Conservation (phyloP, 2,797 vertebrate genomes). For the Oreochromis mossambicus region DNA sequence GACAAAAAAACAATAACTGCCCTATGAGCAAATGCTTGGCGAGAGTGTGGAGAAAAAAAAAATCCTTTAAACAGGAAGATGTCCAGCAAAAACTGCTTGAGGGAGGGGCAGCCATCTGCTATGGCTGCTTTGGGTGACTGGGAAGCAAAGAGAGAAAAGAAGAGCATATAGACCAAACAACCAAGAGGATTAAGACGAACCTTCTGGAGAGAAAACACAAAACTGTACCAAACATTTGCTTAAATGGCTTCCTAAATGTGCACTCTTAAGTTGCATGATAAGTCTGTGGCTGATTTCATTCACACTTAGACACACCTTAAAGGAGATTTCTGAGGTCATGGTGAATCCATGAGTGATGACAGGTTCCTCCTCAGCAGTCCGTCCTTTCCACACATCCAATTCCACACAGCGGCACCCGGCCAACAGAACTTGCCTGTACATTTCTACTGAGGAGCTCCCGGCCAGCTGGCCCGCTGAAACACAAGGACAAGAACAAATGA, state of each 20-base stretch:
- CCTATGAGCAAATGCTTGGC: rapidly evolving
- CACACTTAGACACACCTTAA: conserved; percentile 47
- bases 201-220: background rate
- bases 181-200: background rate
- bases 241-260: rapidly evolving
- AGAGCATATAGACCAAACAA: background rate
- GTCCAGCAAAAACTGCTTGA: background rate
- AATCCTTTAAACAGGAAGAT: background rate
- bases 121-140: background rate
- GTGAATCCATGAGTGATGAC: conserved; percentile 99
- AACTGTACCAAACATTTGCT: rapidly evolving
- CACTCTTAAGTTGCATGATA: background rate
- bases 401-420: conserved; percentile 98
- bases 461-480: conserved; percentile 92
- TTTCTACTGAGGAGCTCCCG: conserved; percentile 97
- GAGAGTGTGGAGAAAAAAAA: background rate
- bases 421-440: conserved; percentile 96
- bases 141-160: background rate
- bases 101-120: background rate
- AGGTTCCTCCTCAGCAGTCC: conserved; percentile 94
- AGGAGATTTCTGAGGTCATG: conserved; percentile 94
- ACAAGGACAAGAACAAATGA: background rate
- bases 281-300: background rate
- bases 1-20: background rate
- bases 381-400: conserved; percentile 97